Evolutionary conservation across 64 coral and sea anemone genomes (phyloP).

Genomic region (Cladopsammia gracilis): DNA sequence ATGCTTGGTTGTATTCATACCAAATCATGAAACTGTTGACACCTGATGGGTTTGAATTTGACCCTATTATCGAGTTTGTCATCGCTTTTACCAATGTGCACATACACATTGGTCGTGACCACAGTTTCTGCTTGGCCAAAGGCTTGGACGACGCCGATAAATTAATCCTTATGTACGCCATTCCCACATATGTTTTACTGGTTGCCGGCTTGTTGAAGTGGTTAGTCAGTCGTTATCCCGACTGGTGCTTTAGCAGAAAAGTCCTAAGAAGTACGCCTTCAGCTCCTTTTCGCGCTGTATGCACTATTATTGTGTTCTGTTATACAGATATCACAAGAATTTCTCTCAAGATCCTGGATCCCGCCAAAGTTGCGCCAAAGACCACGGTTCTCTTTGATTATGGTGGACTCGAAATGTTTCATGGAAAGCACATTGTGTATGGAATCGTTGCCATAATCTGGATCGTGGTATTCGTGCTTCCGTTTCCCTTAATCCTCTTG

Average conservation of each 20-base stretch:
- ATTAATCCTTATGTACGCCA: constrained; percentile 59
- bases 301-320: constrained; percentile 86
- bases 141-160: constrained; percentile 76
- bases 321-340: constrained; percentile 82
- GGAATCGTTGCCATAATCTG: constrained; percentile 26
- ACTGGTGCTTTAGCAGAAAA: constrained; percentile 62
- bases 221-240: constrained; percentile 35
- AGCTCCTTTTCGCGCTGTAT: constrained; percentile 74
- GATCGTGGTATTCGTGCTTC: constrained; percentile 23
- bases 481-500: constrained; percentile 65
- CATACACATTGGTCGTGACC: background rate
- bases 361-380: constrained; percentile 45
- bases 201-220: constrained; percentile 9
- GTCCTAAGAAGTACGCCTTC: background rate
- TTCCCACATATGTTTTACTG: constrained; percentile 30
- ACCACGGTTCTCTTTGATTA: constrained; percentile 13
- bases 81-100: constrained; percentile 45
- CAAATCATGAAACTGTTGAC: constrained; percentile 69
- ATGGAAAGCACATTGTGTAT: constrained; percentile 69
- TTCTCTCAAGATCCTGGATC: constrained; percentile 69
- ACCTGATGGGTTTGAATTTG: constrained; percentile 52
- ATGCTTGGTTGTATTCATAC: constrained; percentile 85
- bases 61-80: constrained; percentile 58
- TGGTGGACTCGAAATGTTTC: constrained; percentile 64
- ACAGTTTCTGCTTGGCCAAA: constrained; percentile 32